These are phyloP conservation scores for Dicyrtomina minuta DNA, from an alignment of 2,888 invertebrate genomes.

Conservation along the genomic window DNA sequence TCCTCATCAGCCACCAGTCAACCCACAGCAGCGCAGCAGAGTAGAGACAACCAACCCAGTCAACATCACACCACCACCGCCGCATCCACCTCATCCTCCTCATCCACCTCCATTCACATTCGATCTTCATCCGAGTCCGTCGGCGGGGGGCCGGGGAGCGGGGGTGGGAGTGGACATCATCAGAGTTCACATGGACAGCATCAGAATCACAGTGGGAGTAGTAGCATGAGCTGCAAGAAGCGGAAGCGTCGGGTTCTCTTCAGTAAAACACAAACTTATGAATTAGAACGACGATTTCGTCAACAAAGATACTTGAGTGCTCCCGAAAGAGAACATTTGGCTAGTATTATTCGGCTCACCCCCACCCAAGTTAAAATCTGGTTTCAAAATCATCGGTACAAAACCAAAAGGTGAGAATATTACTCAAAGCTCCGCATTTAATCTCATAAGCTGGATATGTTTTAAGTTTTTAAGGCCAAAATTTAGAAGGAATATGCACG, in stretches of 20 bases:
- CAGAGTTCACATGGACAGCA: not conserved
- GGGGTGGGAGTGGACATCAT: conserved; percentile 27
- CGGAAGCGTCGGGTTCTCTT: conserved; percentile 94
- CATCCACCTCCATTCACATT: conserved; percentile 1
- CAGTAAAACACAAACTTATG: conserved; percentile 96
- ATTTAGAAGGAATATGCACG: no score
- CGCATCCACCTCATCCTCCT: conserved; percentile 14
- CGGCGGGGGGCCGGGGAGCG: conserved; percentile 12
- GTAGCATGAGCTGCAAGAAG: conserved; percentile 64
- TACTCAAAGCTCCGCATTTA: not conserved
- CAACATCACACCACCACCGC: not conserved
- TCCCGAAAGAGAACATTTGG: conserved; percentile 94
- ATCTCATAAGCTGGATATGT: no score
- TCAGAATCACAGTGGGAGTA: conserved; percentile 25
- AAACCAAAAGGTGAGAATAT: conserved; percentile 75
- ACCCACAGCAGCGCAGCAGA: not conserved
- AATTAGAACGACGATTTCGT: conserved; percentile 89
- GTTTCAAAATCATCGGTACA: conserved; percentile 99
- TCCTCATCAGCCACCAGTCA: conserved; percentile 27
- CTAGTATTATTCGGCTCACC: conserved; percentile 89
- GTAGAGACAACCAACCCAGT: not conserved
- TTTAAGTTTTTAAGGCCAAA: no score
- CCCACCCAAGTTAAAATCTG: conserved; percentile 97
- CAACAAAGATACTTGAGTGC: conserved; percentile 96
- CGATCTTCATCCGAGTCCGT: not conserved